Evolutionary conservation across 1,140 invertebrate species (phyloP).

Genomic region (Teleogryllus occipitalis): DNA sequence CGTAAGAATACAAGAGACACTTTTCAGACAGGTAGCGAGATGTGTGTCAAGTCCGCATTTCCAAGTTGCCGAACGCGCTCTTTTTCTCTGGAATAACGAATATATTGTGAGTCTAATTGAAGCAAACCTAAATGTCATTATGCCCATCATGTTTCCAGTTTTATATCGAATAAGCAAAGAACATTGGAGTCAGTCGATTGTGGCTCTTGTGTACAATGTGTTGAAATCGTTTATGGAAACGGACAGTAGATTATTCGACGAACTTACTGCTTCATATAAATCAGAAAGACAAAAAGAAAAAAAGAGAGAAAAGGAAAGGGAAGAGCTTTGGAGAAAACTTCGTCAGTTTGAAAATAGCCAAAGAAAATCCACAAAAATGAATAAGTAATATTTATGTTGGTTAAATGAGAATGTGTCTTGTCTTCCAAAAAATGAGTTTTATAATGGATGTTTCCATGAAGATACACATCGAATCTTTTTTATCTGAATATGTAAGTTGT

Average conservation of each 20-base stretch:
- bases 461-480: too few relatives aligned
- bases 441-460: too few relatives aligned
- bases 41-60: constrained; percentile 97
- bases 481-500: too few relatives aligned
- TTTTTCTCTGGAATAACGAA: constrained; percentile 99
- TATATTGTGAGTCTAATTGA: constrained; percentile 96
- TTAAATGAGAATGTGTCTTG: too few relatives aligned
- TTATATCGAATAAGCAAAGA: constrained; percentile 94
- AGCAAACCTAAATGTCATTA: constrained; percentile 84
- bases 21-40: constrained; percentile 89
- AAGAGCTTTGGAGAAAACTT: constrained; percentile 59
- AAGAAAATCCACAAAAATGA: background rate
- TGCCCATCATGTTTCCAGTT: constrained; percentile 94
- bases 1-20: constrained; percentile 89
- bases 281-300: constrained; percentile 79
- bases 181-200: constrained; percentile 99
- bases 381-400: background rate
- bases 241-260: constrained; percentile 98
- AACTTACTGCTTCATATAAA: constrained; percentile 93
- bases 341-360: background rate
- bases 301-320: constrained; percentile 64
- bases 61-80: constrained; percentile 91
- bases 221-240: constrained; percentile 99
- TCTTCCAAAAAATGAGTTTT: too few relatives aligned
- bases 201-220: constrained; percentile 98